Conservation (phyloP, 1,140 invertebrate genomes). For the Drosophila eugracilis region DNA sequence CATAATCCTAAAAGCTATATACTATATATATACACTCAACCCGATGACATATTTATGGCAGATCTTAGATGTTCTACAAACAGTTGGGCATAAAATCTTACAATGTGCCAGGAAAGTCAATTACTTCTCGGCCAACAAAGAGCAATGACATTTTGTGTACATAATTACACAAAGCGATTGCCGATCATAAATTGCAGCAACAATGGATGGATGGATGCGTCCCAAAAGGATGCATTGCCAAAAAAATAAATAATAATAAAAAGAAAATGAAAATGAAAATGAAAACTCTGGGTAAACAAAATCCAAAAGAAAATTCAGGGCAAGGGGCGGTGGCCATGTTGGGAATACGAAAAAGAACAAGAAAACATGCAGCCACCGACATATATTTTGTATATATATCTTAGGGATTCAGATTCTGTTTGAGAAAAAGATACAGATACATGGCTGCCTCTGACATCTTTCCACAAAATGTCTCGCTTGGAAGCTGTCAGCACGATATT, state of each 20-base stretch:
- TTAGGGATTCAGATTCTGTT: constrained; percentile 16
- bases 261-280: constrained; percentile 7
- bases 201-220: constrained; percentile 32
- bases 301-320: background rate
- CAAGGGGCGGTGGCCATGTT: constrained; percentile 60
- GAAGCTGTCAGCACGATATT: constrained; percentile 61
- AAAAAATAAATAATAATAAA: constrained; percentile 16
- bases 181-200: constrained; percentile 48
- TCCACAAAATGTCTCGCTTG: constrained; percentile 74
- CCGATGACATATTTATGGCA: constrained; percentile 37
- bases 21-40: background rate
- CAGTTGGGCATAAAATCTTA: constrained; percentile 35
- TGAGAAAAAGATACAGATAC: constrained; percentile 12
- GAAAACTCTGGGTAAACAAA: constrained; percentile 36
- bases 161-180: constrained; percentile 46
- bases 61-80: constrained; percentile 34
- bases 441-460: constrained; percentile 45
- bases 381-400: too few relatives aligned
- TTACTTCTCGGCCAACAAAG: constrained; percentile 25
- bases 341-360: constrained; percentile 20
- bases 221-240: constrained; percentile 22
- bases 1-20: background rate
- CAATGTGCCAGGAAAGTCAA: constrained; percentile 19
- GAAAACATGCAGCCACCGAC: constrained; percentile 48
- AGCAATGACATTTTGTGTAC: constrained; percentile 50